Evolutionary conservation across 2,888 invertebrate species (phyloP), one percentile per base, ranked within the genome.

Genomic region (Cephus sareptanus): DNA sequence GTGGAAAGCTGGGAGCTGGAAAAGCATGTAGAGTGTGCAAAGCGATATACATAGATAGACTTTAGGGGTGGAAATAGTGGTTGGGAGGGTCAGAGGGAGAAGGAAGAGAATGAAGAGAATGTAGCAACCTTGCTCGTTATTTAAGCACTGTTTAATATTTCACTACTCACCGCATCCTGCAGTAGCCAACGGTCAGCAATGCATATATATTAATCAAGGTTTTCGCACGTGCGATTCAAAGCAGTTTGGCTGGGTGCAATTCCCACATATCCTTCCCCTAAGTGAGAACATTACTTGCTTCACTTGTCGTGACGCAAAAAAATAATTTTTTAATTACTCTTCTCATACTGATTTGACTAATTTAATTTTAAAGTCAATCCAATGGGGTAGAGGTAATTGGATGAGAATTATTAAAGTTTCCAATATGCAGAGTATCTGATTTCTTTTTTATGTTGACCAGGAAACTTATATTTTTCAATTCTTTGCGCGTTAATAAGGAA

Each of bases 71-170:
- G 2, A 23, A 56, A 56, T 56, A 56, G 23, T 56, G 23, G 23
- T 15, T 2, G 23, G 15, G 56, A 23, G 74, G 35, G 34, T 13
- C 13, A 33, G 35, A 74, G 23, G 13, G 74, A 12, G 11, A 30
- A 34, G 2, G 34, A 15, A 34, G 4, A 35, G 74, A 35, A 74
- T 23, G 74, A 34, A 35, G 30, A 34, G 74, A 34, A 35, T 74
- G 74, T 33, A 23, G 74, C n/a, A 34, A 34, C 35, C 74, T 34
- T n/a, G 35, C 69, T 70, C 68, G 75, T 77, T 79, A 79, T 79
- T 79, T 76, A 79, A 74, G 71, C 69, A 74, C 56, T 69, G 73
- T 69, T 76, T 76, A 77, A 77, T 79, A 78, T 79, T 79, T 79
- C 76, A 76, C 71, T 71, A 70, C 74, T 15, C 69, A 34, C 56